Base-by-base conservation (phyloP, 2,113 vertebrate genomes). In the Poicephalus meyeri region DNA sequence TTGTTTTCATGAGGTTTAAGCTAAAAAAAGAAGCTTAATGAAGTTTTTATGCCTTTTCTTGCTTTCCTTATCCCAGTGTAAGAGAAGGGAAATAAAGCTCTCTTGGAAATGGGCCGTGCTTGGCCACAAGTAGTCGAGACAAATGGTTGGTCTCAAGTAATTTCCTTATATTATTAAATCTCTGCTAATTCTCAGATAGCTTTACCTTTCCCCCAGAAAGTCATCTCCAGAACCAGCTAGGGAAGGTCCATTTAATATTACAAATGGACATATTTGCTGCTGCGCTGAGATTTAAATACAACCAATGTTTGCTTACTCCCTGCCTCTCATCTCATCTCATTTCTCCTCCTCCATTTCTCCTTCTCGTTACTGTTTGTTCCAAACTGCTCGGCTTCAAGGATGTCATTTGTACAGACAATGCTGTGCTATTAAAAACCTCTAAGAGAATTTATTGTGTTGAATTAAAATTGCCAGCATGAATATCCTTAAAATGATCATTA, bases 191-290 rank as follows among this genome's bases (percentile, higher is more conserved):
- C 88, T 60, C 55, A 41, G 24, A n/a, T 44, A 39, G 26, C 49
- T 94, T 69, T 86, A 73, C 91, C 80, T 92, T 95, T 91, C 80
- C 86, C 86, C 76, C 71, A 80, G 72, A 91, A 72, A 91, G 18
- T 61, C 53, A 35, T 73, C 49, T 88, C 83, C 44, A 49, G 56
- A 91, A 53, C 16, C 64, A 17, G 41, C 13, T 2, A 47, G 77
- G 55, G 76, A 42, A 58, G n/a, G 46, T 49, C 64, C 64, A 86
- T 80, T 91, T 95, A 77, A 90, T 90, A 80, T 61, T 72, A 64
- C 63, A 52, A 80, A 72, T 65, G 69, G 90, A 79, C 39, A 50
- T 49, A 80, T 72, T 60, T 88, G 39, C 63, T 72, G 58, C 76
- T 23, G 8, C 19, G 5, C 13, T 12, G 56, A 60, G 33, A 56